Evolutionary conservation across 2,888 invertebrate genomes (phyloP).

Genomic region (Seira sanloemensis): DNA sequence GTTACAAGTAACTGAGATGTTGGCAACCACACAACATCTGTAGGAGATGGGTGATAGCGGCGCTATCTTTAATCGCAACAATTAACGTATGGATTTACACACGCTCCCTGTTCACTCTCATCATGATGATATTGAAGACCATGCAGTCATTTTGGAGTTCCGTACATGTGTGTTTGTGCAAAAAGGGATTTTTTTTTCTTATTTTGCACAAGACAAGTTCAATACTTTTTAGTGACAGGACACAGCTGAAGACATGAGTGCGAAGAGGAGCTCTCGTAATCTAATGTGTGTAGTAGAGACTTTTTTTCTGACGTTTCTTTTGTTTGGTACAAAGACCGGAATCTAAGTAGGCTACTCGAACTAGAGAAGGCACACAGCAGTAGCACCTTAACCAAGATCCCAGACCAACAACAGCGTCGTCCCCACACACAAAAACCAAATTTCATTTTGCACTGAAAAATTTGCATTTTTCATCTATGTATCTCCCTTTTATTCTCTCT

Average conservation of each 20-base stretch:
- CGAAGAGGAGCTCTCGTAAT: background rate
- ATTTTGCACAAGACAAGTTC: no score
- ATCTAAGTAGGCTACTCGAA: constrained; percentile 58
- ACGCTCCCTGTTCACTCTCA: no score
- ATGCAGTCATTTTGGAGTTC: no score
- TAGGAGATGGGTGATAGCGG: no score
- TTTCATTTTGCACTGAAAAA: constrained; percentile 41
- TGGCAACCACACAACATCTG: no score
- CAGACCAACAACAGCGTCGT: constrained; percentile 17
- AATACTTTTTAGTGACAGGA: constrained; percentile 4
- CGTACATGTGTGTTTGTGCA: no score
- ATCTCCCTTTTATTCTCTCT: constrained; percentile 29
- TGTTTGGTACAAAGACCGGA: constrained; percentile 56
- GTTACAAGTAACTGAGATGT: no score
- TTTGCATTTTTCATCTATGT: constrained; percentile 24
- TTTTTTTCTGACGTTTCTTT: background rate
- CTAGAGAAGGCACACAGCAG: background rate
- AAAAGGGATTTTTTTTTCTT: no score
- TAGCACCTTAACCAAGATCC: constrained; percentile 44
- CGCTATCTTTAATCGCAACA: no score
- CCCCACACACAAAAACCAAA: constrained; percentile 40
- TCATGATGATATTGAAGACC: no score
- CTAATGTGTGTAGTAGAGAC: background rate
- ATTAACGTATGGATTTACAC: no score
- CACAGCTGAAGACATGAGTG: background rate